phyloP scores from a whole-genome alignment of 2,797 vertebrate genomes.

The Arnoldichthys spilopterus region DNA sequence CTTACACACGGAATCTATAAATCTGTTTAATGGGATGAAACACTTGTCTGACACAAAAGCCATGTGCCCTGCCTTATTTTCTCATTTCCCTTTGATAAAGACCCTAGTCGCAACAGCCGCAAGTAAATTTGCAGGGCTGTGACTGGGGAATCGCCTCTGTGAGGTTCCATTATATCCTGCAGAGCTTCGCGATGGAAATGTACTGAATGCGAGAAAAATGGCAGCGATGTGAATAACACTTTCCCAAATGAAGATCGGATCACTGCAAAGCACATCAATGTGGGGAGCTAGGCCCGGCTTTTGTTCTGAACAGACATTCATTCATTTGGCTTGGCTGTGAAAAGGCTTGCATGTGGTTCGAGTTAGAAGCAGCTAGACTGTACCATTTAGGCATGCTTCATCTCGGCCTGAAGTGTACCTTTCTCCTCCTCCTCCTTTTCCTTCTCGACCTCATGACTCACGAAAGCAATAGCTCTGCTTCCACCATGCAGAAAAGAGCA shows the following conservation, averaged over 20 bases:
- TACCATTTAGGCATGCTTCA: constrained; percentile 38
- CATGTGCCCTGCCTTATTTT: constrained; percentile 39
- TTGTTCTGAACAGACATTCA: constrained; percentile 59
- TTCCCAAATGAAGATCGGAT: constrained; percentile 46
- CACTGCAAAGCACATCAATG: constrained; percentile 42
- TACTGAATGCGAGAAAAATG: constrained; percentile 22
- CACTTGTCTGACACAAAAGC: constrained; percentile 50
- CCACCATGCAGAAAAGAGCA: constrained; percentile 38
- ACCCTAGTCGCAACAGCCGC: constrained; percentile 24
- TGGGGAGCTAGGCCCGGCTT: constrained; percentile 41
- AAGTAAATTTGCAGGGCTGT: constrained; percentile 35
- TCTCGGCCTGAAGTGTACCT: constrained; percentile 35
- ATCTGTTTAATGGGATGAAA: constrained; percentile 43
- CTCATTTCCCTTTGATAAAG: constrained; percentile 52
- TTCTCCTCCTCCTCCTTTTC: constrained; percentile 23
- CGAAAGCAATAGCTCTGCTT: constrained; percentile 41
- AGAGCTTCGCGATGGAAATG: constrained; percentile 13
- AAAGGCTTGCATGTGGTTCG: constrained; percentile 57
- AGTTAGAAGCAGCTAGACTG: constrained; percentile 54
- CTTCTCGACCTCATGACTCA: constrained; percentile 53
- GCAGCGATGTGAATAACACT: constrained; percentile 32
- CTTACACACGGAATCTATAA: constrained; percentile 38
- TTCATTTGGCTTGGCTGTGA: constrained; percentile 60
- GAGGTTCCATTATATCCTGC: constrained; percentile 43
- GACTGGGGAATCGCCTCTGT: constrained; percentile 13